phyloP scores from a whole-genome alignment of 2,113 vertebrate species.

The Hippocampus barbouri region DNA sequence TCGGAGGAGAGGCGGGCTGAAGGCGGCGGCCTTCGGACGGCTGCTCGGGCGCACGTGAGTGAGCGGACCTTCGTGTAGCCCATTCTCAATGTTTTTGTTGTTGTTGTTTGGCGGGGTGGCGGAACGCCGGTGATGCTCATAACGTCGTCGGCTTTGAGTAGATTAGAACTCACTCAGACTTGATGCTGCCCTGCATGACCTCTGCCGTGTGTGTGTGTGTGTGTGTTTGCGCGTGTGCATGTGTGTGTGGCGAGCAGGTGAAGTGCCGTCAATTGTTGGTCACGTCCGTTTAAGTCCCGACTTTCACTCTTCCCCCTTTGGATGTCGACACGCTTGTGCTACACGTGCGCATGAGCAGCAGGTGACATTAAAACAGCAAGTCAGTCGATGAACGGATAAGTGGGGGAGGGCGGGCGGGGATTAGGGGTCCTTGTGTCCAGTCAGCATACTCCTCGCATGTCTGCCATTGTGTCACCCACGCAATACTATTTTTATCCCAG shows the following conservation, averaged over 20 bases:
- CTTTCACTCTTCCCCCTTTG: conserved; percentile 1
- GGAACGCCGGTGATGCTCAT: conserved; percentile 23
- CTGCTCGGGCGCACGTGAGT: conserved; percentile 63
- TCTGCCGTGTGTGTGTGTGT: conserved; percentile 17
- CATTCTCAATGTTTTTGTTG: too few relatives aligned
- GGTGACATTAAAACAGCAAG: neutral
- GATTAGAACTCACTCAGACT: conserved; percentile 56
- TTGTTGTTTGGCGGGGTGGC: too few relatives aligned
- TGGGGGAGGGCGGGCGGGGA: neutral
- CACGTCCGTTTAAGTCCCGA: neutral
- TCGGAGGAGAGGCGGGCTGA: conserved; percentile 37
- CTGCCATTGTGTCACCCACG: conserved; percentile 56
- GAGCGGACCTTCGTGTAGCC: too few relatives aligned
- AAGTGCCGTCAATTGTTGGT: neutral
- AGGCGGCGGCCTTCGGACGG: conserved; percentile 50
- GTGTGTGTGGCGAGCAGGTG: neutral
- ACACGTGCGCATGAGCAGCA: too few relatives aligned
- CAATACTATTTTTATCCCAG: conserved; percentile 66
- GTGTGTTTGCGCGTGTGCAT: neutral
- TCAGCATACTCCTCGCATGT: conserved; percentile 49
- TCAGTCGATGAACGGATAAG: neutral
- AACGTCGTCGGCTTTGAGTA: conserved; percentile 59
- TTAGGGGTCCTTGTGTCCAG: conserved; percentile 36
- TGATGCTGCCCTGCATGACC: conserved; percentile 31
- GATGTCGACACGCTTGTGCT: neutral